These are phyloP conservation scores for Caenorhabditis sp. DNA, from an alignment of 2,888 invertebrate species.

Conservation along the genomic window DNA sequence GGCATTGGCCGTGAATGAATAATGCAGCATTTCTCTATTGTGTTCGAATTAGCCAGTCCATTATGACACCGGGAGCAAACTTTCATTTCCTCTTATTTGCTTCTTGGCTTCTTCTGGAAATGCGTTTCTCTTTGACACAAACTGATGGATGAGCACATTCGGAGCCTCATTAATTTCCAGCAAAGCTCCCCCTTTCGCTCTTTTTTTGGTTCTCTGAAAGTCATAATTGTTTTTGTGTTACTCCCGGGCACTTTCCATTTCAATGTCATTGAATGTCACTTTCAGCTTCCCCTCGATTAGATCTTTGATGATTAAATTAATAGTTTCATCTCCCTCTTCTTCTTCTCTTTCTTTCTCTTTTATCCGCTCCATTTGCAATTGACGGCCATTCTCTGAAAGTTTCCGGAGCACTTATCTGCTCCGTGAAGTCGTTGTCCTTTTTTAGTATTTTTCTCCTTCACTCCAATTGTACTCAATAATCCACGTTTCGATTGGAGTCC, in stretches of 20 bases:
- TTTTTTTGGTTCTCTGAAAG: not conserved
- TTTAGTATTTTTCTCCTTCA: too few species aligned
- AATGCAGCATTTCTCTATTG: too few species aligned
- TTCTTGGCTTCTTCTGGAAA: slow-evolving; percentile 1
- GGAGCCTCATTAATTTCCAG: slow-evolving; percentile 26
- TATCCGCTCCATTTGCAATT: slow-evolving; percentile 8
- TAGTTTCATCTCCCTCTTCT: slow-evolving; percentile 3
- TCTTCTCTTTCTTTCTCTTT: not conserved
- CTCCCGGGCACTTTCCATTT: not conserved
- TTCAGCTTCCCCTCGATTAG: too few species aligned
- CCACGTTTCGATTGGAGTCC: too few species aligned
- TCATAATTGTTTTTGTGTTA: not conserved
- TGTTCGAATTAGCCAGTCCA: too few species aligned
- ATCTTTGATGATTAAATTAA: too few species aligned
- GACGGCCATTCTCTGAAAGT: not conserved
- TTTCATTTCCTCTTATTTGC: not conserved
- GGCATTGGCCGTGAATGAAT: too few species aligned
- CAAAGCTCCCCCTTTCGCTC: not conserved
- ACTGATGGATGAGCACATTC: slow-evolving; percentile 28
- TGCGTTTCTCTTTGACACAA: slow-evolving; percentile 2
- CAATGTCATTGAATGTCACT: not conserved
- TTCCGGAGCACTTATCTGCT: too few species aligned
- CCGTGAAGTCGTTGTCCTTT: too few species aligned
- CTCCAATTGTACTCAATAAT: too few species aligned
- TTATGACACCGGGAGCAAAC: too few species aligned